Conservation (phyloP, 2,888 invertebrate species). For the Ormyrus pomaceus region DNA sequence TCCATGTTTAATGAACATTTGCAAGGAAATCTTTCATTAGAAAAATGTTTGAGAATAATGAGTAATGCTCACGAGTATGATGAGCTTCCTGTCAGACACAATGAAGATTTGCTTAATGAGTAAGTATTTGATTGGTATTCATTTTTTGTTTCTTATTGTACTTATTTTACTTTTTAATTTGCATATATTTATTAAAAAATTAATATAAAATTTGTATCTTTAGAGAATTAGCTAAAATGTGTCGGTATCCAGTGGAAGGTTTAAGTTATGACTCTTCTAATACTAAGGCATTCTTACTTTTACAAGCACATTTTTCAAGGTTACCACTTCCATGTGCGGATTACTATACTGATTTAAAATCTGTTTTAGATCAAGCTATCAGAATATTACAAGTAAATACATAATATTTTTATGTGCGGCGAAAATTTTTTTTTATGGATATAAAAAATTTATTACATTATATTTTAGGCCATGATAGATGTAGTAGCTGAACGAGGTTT, state of each 20-base stretch:
- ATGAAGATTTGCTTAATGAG: slow-evolving; percentile 96
- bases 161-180: neutral
- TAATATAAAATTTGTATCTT: slow-evolving; percentile 59
- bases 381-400: slow-evolving; percentile 90
- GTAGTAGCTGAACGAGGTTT: slow-evolving; percentile 93
- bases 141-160: slow-evolving; percentile 6
- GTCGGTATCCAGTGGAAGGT: slow-evolving; percentile 84
- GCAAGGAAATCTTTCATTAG: slow-evolving; percentile 80
- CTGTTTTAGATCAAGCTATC: slow-evolving; percentile 96
- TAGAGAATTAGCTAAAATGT: slow-evolving; percentile 88
- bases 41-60: slow-evolving; percentile 87
- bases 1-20: slow-evolving; percentile 86
- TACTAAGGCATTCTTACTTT: slow-evolving; percentile 93
- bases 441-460: slow-evolving; percentile 15
- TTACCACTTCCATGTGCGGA: slow-evolving; percentile 91
- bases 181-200: neutral
- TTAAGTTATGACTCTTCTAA: slow-evolving; percentile 92
- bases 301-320: slow-evolving; percentile 96
- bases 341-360: slow-evolving; percentile 97
- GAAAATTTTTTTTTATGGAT: neutral
- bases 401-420: neutral
- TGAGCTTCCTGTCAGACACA: slow-evolving; percentile 97
- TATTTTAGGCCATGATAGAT: slow-evolving; percentile 93
- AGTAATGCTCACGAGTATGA: slow-evolving; percentile 93
- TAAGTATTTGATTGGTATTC: slow-evolving; percentile 72